phyloP scores from a whole-genome alignment of 2,888 invertebrate species.

The Blastobasis adustella region DNA sequence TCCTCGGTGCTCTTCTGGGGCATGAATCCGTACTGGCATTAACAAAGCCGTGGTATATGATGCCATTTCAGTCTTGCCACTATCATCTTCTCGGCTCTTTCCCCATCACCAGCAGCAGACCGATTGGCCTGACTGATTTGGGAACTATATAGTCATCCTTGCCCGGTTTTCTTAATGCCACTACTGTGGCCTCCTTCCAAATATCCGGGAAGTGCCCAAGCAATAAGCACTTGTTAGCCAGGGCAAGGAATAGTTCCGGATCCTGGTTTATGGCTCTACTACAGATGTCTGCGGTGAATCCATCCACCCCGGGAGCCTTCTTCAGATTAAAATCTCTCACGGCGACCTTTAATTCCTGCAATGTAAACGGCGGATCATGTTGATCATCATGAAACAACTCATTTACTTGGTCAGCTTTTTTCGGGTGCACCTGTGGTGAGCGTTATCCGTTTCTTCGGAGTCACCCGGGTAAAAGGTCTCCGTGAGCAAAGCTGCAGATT shows the following conservation, averaged over 20 bases:
- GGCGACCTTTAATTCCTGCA: slow-evolving; percentile 5
- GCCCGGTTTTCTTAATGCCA: slow-evolving; percentile 15
- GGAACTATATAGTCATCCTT: slow-evolving; percentile 14
- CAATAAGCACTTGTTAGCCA: slow-evolving; percentile 15
- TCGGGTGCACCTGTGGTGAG: neutral
- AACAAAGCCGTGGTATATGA: neutral
- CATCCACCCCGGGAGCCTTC: slow-evolving; percentile 19
- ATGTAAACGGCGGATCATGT: slow-evolving; percentile 14
- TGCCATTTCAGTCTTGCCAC: slow-evolving; percentile 4
- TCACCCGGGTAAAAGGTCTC: slow-evolving; percentile 8
- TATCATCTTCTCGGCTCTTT: neutral
- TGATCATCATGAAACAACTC: neutral
- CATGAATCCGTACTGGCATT: no score
- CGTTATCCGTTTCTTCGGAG: slow-evolving; percentile 10
- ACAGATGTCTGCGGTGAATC: slow-evolving; percentile 21
- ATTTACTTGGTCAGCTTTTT: neutral
- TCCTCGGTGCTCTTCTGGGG: no score
- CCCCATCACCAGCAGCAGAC: slow-evolving; percentile 15
- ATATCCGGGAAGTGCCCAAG: slow-evolving; percentile 10
- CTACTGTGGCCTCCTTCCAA: slow-evolving; percentile 15
- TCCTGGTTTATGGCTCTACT: slow-evolving; percentile 3
- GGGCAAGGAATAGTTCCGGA: slow-evolving; percentile 7
- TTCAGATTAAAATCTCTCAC: slow-evolving; percentile 11
- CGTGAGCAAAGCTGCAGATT: slow-evolving; percentile 2
- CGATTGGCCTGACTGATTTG: slow-evolving; percentile 17